Conservation (phyloP, 2,797 vertebrate genomes). For the Alcedo atthis region DNA sequence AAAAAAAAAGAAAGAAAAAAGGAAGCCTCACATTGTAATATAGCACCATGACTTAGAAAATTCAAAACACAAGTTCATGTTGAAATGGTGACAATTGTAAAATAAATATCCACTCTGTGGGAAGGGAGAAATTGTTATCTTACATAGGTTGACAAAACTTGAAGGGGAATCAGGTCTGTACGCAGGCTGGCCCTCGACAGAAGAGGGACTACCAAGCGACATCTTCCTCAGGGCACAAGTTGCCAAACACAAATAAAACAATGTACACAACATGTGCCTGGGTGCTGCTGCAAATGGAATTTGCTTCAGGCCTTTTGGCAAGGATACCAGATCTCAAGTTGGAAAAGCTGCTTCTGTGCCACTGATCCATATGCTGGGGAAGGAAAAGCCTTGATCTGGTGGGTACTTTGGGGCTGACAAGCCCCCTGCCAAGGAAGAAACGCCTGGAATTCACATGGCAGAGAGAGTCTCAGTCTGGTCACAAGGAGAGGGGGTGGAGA, state of each 20-base stretch:
- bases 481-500: background rate
- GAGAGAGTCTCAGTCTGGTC: background rate
- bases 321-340: background rate
- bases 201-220: background rate
- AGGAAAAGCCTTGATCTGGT: background rate
- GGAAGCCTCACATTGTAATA: background rate
- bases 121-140: background rate
- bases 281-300: background rate
- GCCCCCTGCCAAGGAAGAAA: background rate
- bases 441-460: fast-evolving
- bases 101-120: background rate
- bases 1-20: background rate
- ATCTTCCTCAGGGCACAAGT: fast-evolving
- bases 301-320: background rate
- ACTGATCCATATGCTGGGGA: fast-evolving
- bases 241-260: background rate
- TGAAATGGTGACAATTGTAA: background rate
- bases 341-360: background rate
- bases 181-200: background rate
- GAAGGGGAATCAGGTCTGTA: background rate
- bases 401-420: background rate
- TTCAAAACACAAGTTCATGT: background rate
- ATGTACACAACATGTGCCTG: background rate
- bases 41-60: fast-evolving
- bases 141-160: background rate